Evolutionary conservation across 1,140 invertebrate species (phyloP), one percentile per base, ranked within the genome.

Genomic region (Musca domestica): DNA sequence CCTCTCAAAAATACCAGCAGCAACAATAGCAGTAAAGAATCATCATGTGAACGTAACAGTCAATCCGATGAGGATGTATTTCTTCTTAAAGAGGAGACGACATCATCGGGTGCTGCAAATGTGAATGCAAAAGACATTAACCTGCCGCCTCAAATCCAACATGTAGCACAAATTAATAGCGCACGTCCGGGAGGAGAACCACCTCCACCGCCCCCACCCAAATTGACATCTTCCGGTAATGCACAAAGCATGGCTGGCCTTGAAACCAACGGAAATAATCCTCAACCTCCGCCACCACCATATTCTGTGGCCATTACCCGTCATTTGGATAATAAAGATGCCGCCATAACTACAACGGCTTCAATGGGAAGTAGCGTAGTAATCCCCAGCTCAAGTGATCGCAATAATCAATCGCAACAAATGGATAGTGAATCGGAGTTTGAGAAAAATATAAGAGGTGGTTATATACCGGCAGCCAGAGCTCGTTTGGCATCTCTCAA

Each of bases 401-500:
- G 34, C 64, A 27, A n/a, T 49, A 52, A 41, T 30, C 6, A 65
- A 64, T 10, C 52, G 34, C 48, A 14, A 84, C 48, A 51, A 19
- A 2, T 22, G 2, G 17, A 61, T n/a, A 61, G 27, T 25, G 23
- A 64, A 12, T 20, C 25, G n/a, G 19, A 64, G 17, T 74, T 71
- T 63, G 74, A 71, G 61, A 69, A 67, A 6, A 76, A 80, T 61
- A 61, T 46, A 25, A 30, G 67, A 22, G 58, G 47, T 67, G 82
- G 82, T 70, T 77, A 77, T 67, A 79, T 83, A 68, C 82, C 85
- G 49, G 80, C 84, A 20, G 82, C 85, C 4, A 83, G 87, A 58
- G 88, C 88, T 19, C 82, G 88, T 56, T 77, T 90, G 2, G 84
- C 86, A 71, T 88, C 86, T 67, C 81, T 90, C 1, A 89, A 89